Evolutionary conservation across 2,113 vertebrate species (phyloP).

Genomic region (Triplophysa siluroides): DNA sequence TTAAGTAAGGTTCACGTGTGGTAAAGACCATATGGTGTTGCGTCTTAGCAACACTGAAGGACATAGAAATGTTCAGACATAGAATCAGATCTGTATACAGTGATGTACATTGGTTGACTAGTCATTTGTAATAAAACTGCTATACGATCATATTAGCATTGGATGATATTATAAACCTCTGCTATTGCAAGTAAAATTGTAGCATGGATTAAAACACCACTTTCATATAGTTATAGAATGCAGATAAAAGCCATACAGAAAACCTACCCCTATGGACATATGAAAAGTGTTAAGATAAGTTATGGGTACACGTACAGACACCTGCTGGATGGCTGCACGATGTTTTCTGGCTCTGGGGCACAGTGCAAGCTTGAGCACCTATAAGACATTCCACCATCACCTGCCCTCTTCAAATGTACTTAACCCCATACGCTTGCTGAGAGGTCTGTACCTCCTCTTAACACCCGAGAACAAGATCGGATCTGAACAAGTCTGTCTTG

Average conservation of each 20-base stretch:
- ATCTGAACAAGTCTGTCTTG: not conserved
- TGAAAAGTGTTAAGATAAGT: not conserved
- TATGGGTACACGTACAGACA: not conserved
- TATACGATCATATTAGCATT: too few relatives aligned
- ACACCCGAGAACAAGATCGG: not conserved
- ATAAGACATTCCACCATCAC: conserved; percentile 39
- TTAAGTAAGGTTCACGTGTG: conserved; percentile 28
- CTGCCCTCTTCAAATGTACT: not conserved
- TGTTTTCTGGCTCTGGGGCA: conserved; percentile 3
- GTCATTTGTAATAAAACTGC: too few relatives aligned
- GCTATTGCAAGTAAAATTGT: not conserved
- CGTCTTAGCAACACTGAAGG: conserved; percentile 14
- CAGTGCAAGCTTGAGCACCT: conserved; percentile 23
- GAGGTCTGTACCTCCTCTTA: not conserved
- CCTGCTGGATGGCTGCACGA: not conserved
- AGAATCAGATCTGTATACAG: not conserved
- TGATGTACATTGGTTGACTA: not conserved
- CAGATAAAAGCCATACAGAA: not conserved
- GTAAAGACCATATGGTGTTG: conserved; percentile 15
- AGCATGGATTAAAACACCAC: not conserved
- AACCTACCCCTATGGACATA: not conserved
- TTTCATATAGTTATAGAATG: not conserved
- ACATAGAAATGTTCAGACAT: not conserved
- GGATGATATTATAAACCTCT: not conserved
- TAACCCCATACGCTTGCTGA: conserved; percentile 12